These are phyloP conservation scores for Tiaroga cobitis DNA, from an alignment of 2,797 vertebrate species.

Conservation along the genomic window DNA sequence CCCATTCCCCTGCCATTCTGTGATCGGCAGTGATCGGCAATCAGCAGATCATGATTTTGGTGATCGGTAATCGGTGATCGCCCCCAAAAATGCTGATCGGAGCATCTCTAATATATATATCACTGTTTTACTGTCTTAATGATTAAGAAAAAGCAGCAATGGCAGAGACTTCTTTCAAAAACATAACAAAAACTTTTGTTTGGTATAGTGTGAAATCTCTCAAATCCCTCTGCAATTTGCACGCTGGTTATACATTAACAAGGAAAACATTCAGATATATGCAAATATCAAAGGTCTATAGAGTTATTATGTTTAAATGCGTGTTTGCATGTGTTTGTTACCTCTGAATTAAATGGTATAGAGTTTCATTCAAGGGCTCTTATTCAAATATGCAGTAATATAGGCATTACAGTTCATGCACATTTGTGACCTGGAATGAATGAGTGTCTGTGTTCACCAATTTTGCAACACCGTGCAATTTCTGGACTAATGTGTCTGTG, in stretches of 20 bases:
- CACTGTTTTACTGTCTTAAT: no score
- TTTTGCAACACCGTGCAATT: constrained; percentile 15
- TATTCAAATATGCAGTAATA: constrained; percentile 1
- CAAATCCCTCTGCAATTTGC: not conserved
- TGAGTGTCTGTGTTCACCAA: not conserved
- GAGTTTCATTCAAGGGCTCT: not conserved
- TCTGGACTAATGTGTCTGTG: constrained; percentile 17
- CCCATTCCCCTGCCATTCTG: no score
- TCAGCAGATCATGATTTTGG: no score
- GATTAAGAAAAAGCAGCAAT: not conserved
- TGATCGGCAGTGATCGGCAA: no score
- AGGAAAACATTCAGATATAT: not conserved
- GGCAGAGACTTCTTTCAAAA: not conserved
- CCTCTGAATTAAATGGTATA: not conserved
- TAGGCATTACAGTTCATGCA: not conserved
- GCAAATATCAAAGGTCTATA: not conserved
- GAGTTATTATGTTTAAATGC: not conserved
- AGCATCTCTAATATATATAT: no score
- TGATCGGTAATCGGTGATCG: no score
- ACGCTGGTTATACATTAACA: not conserved
- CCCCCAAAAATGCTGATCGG: no score
- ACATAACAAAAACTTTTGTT: not conserved
- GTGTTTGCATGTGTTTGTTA: not conserved
- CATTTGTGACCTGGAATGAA: constrained; percentile 12
- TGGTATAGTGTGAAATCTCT: not conserved